Conservation (phyloP, 2,113 vertebrate species). For the Rutilus rutilus region DNA sequence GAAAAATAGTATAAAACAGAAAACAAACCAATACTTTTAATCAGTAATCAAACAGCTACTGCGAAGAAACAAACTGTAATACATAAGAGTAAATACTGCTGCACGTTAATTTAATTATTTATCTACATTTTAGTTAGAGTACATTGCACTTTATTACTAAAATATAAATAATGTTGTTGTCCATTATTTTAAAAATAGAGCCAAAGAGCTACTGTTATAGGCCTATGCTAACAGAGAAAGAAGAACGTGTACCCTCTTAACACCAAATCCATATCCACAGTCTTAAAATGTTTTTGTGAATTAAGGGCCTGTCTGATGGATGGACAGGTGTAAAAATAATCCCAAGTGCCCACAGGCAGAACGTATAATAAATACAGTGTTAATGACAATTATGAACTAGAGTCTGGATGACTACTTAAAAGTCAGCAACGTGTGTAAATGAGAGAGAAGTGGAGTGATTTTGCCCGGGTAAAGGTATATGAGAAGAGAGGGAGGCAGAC, state of each 20-base stretch:
- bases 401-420: neutral
- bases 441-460: conserved; percentile 30
- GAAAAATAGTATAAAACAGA: neutral
- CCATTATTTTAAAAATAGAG: neutral
- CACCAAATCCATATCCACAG: conserved; percentile 4
- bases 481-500: conserved; percentile 11
- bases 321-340: conserved; percentile 6
- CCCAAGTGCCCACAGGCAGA: neutral
- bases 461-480: conserved; percentile 17
- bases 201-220: neutral
- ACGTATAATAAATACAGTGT: conserved; percentile 16
- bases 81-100: neutral
- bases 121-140: neutral
- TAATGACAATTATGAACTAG: conserved; percentile 6
- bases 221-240: neutral
- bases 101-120: neutral
- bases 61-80: neutral
- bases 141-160: neutral
- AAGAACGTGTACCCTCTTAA: neutral
- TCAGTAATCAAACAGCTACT: neutral
- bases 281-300: conserved; percentile 3
- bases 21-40: neutral
- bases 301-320: neutral
- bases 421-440: conserved; percentile 17
- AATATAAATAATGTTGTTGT: neutral